Evolutionary conservation across 2,888 invertebrate species (phyloP), one percentile per base, ranked within the genome.

Genomic region (Mythimna vitellina): DNA sequence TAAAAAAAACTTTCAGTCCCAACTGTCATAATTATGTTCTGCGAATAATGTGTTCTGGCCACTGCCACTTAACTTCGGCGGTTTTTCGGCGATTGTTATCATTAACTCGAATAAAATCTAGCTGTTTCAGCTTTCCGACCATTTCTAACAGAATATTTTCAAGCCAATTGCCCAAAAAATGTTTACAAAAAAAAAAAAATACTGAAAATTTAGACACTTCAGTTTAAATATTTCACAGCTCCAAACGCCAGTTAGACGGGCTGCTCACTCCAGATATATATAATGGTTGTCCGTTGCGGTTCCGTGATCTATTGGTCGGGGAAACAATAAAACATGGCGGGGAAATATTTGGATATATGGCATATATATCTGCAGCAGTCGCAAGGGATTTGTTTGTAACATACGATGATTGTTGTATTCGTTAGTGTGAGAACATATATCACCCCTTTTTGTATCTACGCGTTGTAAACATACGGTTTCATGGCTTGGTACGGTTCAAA

Each of bases 291-390:
- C 69, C 68, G 68, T 42, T 73, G 80, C 70, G 79, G 79, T 77
- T 29, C 25, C 1, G 83, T 80, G 80, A 80, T 78, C 60, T 82
- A 80, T 79, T 70, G 65, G 49, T 32, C 14, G 22, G 78, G 58
- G 54, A 82, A 80, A 67, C 73, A 73, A 73, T 82, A 82, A 82
- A 80, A 82, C 73, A 73, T 54, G 54, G 32, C n/a, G 17, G 46
- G 25, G 54, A 81, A 73, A 73, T 80, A 80, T 80, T 80, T 56
- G 51, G 49, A 58, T 79, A 57, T 46, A 60, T 12, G 22, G 51
- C 25, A 20, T 10, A 56, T 61, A 61, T 54, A 63, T 72, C 46
- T 65, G 57, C 29, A 38, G n/a, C 51, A 56, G 73, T 61, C 68
- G 12, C 38, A 1, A 20, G 64, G 80, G 80, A 82, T 79, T 80